Evolutionary conservation across 2,888 invertebrate species (phyloP), one percentile per base, ranked within the genome.

Genomic region (Fissipunctia ypsillon): DNA sequence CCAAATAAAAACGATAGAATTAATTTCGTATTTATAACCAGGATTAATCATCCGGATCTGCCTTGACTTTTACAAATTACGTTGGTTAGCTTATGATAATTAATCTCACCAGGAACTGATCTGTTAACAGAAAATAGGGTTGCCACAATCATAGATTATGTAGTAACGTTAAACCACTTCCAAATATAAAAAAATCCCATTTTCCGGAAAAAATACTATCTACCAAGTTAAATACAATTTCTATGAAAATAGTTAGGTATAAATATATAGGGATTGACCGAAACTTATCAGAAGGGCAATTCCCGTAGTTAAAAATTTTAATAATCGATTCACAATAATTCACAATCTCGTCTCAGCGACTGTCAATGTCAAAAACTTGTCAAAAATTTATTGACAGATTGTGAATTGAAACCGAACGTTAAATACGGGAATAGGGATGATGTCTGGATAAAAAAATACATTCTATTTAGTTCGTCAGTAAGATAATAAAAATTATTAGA

Each of bases 61-160:
- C n/a, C 35, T 65, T 74, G 74, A 74, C 66, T 74, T 38, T 66
- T 43, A 74, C 65, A 74, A 74, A 75, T 74, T 75, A 66, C 66
- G 0, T 59, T 50, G 75, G 57, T 52, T 65, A 66, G 59, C 59
- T 74, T 38, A 59, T 59, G 50, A 74, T 66, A 75, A 74, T 74
- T 75, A 52, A 75, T 74, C 50, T 75, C 28, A 28, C 19, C 43
- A 74, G 43, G 16, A 45, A 64, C 31, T 31, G 25, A 66, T 74
- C 28, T n/a, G 28, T 43, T 45, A 19, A 19, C n/a, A 43, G 45
- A 25, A 61, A 54, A 41, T 35, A 66, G 59, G 50, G 57, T n/a
- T 59, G 43, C 28, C n/a, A n/a, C 6, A 12, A 3, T 9, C 12
- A 28, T 45, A 14, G 54, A 50, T 25, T 50, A 35, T 16, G n/a